Evolutionary conservation across 2,113 vertebrate species (phyloP), one percentile per base, ranked within the genome.

Genomic region (Daboia siamensis): DNA sequence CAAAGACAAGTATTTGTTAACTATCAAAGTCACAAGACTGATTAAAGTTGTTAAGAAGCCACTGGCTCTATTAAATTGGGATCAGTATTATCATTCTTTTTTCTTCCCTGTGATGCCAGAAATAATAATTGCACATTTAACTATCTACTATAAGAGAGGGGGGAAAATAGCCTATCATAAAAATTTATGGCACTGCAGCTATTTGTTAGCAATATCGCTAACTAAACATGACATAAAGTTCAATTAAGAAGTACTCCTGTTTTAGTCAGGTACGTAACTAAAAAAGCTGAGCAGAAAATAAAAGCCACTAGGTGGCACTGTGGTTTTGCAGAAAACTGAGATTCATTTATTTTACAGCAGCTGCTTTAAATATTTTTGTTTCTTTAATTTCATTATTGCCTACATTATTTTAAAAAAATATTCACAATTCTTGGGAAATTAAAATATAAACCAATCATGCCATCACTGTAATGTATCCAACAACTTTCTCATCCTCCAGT

Each of bases 241-340:
- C 59, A 56, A 10, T 17, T 87, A 48, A 12, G 24, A 11, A 24
- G 0, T 52, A 29, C 5, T 23, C 13, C 46, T 23, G 33, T 84
- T 88, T 51, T 39, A 88, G 46, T 80, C 39, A 29, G 1, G 56
- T 80, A 4, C 12, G 33, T 51, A 12, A 10, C 48, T 59, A n/a
- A 12, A 7, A 26, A 24, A 2, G n/a, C 21, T 56, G 55, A 84
- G 59, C n/a, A 80, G 0, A 92, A 4, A 12, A 21, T 9, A 0
- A 0, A 0, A 12, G 5, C 91, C 95, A 89, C 93, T 26, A 96
- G 96, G 26, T 87, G 96, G 94, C 93, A n/a, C 90, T 96, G 93
- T 61, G 57, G 91, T 20, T 23, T 94, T 21, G 90, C 48, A 11
- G 55, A 33, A 86, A 86, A 46, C 2, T 29, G 17, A 91, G 69